A percentile compares a stretch with the other conserved stretches of the same genome.
phyloP scores from a whole-genome alignment of 2,113 vertebrate species.

The Parus major region DNA sequence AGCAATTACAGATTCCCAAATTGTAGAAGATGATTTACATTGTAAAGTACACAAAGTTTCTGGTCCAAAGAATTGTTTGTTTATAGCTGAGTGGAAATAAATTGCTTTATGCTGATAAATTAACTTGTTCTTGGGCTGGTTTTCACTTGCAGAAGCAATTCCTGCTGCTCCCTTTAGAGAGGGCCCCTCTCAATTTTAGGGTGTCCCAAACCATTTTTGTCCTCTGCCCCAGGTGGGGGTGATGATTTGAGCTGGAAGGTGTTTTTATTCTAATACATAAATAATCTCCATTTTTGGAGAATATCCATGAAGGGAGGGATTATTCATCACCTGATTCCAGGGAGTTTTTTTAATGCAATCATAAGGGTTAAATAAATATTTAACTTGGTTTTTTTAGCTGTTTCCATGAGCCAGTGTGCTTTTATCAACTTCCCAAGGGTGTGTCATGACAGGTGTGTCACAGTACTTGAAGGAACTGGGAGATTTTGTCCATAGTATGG shows the following conservation, averaged over 20 bases:
- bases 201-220: neutral
- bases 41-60: neutral
- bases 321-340: neutral
- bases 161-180: neutral
- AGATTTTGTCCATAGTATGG: neutral
- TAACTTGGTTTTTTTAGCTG: accelerated
- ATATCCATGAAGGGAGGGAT: neutral
- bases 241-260: neutral
- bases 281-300: neutral
- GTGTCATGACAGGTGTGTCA: accelerated
- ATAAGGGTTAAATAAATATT: neutral
- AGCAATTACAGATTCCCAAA: neutral
- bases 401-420: neutral
- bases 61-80: neutral
- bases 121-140: neutral
- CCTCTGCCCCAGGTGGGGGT: accelerated
- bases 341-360: neutral
- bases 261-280: neutral
- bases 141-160: neutral
- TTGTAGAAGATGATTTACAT: neutral
- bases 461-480: accelerated
- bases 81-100: neutral
- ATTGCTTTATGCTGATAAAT: neutral
- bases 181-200: neutral
- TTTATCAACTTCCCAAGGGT: neutral